Base-by-base conservation (phyloP, 2,888 invertebrate genomes). In the Loripinus fragilis region DNA sequence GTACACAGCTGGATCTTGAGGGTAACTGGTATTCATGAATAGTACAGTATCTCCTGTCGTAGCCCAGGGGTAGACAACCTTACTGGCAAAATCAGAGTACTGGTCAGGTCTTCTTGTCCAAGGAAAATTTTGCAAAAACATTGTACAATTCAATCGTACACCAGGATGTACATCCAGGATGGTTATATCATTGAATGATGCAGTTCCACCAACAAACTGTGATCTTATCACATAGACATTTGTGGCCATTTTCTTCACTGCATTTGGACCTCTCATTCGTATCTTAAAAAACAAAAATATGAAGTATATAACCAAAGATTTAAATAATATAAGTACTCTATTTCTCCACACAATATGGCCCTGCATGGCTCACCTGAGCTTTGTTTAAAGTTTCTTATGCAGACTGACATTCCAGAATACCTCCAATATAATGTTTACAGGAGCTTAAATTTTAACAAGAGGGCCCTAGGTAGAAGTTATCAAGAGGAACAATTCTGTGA, bases 101-200 rank as follows among this genome's bases (percentile, higher is more conserved):
- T 73, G 75, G 60, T 86, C 80, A 33, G 88, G 88, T 64, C 78
- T 71, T 73, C 88, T 73, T 12, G 81, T 77, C 35, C 78, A 80
- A 8, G 86, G 86, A 69, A 80, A 86, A 15, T 74, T 52, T 42
- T 86, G 81, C 75, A 83, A 80, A 23, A 78, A 78, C 64, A 85
- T 67, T 8, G 87, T 87, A 1, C 82, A 60, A 66, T 87, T 87
- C 23, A 87, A 70, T 60, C 74, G 71, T 2, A 80, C 80, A 68
- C 66, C 71, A 5, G 50, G 1, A 35, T 75, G 74, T 0, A 85
- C 80, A 80, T 88, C 87, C 17, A 85, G 55, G 17, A 88, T 60
- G n/a, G 76, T 60, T 15, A 88, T 64, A 52, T 81, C 81, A n/a
- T 23, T 60, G 55, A 86, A 86, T 0, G 73, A 64, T 8, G 79